A percentile compares a stretch with the other conserved stretches of the same genome.
phyloP scores from a whole-genome alignment of 2,888 invertebrate genomes.

The Pedicia rivosa region DNA sequence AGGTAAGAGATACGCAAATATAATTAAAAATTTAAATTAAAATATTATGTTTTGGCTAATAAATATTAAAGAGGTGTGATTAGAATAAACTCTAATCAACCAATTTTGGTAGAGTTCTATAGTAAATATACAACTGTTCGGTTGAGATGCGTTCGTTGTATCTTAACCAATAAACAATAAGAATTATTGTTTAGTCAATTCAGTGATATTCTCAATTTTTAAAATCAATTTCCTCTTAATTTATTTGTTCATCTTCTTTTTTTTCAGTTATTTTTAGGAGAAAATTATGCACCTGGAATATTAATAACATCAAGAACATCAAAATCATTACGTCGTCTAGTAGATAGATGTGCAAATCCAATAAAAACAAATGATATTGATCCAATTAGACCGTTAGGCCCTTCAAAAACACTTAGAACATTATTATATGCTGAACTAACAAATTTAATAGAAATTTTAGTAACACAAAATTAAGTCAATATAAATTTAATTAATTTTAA shows the following conservation, averaged over 20 bases:
- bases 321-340: not conserved
- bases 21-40: too few relatives aligned
- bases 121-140: too few relatives aligned
- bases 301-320: slow-evolving; percentile 2
- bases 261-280: not conserved
- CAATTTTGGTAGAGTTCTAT: too few relatives aligned
- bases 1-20: not conserved
- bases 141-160: too few relatives aligned
- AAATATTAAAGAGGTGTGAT: too few relatives aligned
- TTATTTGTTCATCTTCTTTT: not conserved
- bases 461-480: slow-evolving; percentile 1
- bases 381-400: not conserved
- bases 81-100: too few relatives aligned
- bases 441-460: slow-evolving; percentile 1
- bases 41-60: too few relatives aligned
- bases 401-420: not conserved
- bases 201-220: not conserved
- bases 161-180: too few relatives aligned
- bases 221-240: not conserved
- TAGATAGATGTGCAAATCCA: slow-evolving; percentile 2
- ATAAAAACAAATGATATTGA: not conserved
- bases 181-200: too few relatives aligned
- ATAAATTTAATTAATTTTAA: too few relatives aligned
- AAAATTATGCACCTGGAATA: slow-evolving; percentile 3
- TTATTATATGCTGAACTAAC: slow-evolving; percentile 2